These are phyloP conservation scores for Nesometra sesokonis DNA, from an alignment of 35 echinoderm and acorn worm species.

Conservation along the genomic window DNA sequence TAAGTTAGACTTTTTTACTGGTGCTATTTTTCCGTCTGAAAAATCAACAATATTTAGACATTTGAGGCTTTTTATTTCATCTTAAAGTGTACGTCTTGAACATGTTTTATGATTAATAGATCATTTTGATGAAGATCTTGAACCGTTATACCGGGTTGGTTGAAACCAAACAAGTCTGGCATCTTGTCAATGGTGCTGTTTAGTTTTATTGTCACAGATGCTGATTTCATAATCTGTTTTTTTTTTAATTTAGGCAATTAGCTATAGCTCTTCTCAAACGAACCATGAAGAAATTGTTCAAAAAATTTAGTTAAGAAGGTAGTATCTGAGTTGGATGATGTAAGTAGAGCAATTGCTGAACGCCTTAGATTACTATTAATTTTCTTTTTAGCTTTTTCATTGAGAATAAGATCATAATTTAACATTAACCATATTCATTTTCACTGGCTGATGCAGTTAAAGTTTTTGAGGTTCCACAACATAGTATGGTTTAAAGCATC, in stretches of 20 bases:
- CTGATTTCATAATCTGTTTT: not conserved
- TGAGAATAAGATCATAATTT: too few species aligned
- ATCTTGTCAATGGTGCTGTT: too few species aligned
- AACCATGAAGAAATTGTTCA: not conserved
- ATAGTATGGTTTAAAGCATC: not conserved
- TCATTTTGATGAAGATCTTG: not conserved
- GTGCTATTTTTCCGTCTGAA: not conserved
- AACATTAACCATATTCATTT: too few species aligned
- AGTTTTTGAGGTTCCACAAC: too few species aligned
- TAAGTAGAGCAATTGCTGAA: too few species aligned
- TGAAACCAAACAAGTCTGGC: too few species aligned
- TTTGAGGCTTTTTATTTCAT: conserved; percentile 13
- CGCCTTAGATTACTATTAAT: too few species aligned
- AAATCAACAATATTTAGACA: not conserved
- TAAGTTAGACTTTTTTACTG: not conserved
- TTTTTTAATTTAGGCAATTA: not conserved
- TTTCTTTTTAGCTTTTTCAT: too few species aligned
- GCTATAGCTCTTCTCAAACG: not conserved
- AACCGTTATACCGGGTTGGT: not conserved
- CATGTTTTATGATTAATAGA: conserved; percentile 10
- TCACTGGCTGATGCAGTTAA: too few species aligned
- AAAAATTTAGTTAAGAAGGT: not conserved
- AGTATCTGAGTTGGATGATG: too few species aligned
- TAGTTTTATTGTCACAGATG: too few species aligned
- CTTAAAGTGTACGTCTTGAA: not conserved